Base-by-base conservation (phyloP, 1,140 invertebrate genomes). In the Macrobrachium rosenbergii region DNA sequence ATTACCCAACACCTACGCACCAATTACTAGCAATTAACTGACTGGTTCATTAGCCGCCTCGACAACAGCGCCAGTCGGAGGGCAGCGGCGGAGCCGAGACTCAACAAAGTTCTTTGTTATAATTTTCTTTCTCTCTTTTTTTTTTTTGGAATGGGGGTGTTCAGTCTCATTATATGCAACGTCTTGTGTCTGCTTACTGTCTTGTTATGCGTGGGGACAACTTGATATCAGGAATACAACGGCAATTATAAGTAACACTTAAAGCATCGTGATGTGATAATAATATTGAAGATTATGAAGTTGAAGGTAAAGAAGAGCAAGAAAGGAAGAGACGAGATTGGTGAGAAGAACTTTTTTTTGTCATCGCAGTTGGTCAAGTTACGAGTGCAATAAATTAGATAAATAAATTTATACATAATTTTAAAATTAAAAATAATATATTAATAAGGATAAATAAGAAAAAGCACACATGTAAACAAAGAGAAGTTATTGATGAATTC, bases 11-110 rank as follows among this genome's bases (percentile, higher is more conserved):
- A 64, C 79, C 79, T 45, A 82, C 79, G 63, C 79, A 43, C 79
- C 60, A 82, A 82, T 82, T 82, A 82, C 69, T 64, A 82, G 79
- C 79, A 82, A 82, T 82, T 82, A 82, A 69, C 7, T 64, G 79
- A 45, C 28, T 23, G 28, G 63, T 82, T 82, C 79, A 82, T 82
- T 82, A 82, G 62, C 23, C 10, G 62, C 19, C 43, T 63, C 63
- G 79, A 82, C 63, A 52, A 7, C 63, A 82, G 79, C 63, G 63
- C 63, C 79, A 69, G 0, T 43, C 62, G 21, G 28, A 28, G 79
- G 43, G 79, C 63, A 21, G 63, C 69, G 79, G 79, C 79, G 19
- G 17, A 3, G 23, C 11, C 21, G 6, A 64, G 78, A 81, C 11
- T 64, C 37, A 45, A 58, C 8, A 21, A 16, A n/a, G 12, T 12